These are phyloP conservation scores for Mya arenaria DNA, from an alignment of 1,140 invertebrate species.

Conservation along the genomic window DNA sequence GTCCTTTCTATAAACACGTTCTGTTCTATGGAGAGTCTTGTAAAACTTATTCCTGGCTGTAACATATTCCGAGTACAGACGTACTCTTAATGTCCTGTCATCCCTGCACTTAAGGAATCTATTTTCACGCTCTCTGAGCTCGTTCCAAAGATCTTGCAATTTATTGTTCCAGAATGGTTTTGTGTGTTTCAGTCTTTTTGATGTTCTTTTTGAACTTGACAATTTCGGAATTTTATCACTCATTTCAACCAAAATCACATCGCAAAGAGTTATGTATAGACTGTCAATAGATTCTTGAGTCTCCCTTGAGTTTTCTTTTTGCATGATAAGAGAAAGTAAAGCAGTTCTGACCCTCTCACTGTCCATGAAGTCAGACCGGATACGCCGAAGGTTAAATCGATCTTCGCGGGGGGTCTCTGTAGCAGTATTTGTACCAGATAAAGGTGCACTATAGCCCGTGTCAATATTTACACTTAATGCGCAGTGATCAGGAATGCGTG, in stretches of 20 bases:
- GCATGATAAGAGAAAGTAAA: slow-evolving; percentile 9
- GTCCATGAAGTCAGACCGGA: too few relatives aligned
- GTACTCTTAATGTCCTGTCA: neutral
- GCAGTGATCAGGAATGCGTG: slow-evolving; percentile 48
- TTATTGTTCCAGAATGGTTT: slow-evolving; percentile 59
- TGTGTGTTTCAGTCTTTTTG: neutral
- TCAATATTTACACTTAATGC: too few relatives aligned
- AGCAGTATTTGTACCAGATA: too few relatives aligned
- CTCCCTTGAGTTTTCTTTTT: slow-evolving; percentile 23
- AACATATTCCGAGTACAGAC: slow-evolving; percentile 2
- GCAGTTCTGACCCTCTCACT: too few relatives aligned
- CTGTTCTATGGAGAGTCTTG: neutral
- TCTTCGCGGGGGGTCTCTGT: too few relatives aligned
- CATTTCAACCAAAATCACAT: slow-evolving; percentile 40
- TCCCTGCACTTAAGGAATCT: slow-evolving; percentile 15
- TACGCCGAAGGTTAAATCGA: too few relatives aligned
- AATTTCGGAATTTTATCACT: slow-evolving; percentile 10
- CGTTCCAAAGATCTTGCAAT: slow-evolving; percentile 28
- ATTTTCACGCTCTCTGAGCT: slow-evolving; percentile 6
- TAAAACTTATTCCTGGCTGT: slow-evolving; percentile 32
- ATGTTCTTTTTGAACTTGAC: neutral
- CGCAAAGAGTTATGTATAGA: slow-evolving; percentile 37
- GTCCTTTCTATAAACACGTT: slow-evolving; percentile 8
- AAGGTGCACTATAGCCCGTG: too few relatives aligned
- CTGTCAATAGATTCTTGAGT: slow-evolving; percentile 45